Evolutionary conservation across 2,888 invertebrate genomes (phyloP).

Genomic region (Baccha elongata): DNA sequence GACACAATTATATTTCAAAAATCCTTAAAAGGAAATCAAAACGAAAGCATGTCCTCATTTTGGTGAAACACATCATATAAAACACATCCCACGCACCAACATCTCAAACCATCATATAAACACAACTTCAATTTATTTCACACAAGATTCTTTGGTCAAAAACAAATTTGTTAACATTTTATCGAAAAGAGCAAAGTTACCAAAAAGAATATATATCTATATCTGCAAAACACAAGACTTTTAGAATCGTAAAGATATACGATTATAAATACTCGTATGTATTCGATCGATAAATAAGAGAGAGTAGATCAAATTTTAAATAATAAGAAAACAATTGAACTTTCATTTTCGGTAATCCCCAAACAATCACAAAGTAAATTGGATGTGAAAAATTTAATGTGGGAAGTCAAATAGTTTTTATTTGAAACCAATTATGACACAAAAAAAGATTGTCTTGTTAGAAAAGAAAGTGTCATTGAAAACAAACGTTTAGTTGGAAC

Average conservation of each 20-base stretch:
- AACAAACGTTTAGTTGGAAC: no score
- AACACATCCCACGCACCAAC: not conserved
- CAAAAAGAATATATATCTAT: not conserved
- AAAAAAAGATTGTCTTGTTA: not conserved
- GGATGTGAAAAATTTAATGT: not conserved
- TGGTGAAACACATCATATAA: not conserved
- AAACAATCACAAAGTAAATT: not conserved
- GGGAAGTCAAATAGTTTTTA: no score
- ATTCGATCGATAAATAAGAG: not conserved
- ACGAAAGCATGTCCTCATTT: conserved; percentile 3
- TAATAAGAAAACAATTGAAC: conserved; percentile 4
- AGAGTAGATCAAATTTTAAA: not conserved
- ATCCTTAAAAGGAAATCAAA: conserved; percentile 14
- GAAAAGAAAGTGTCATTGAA: no score
- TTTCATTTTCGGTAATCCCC: conserved; percentile 15
- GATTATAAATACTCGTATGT: not conserved
- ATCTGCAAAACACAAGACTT: not conserved
- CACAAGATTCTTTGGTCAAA: conserved; percentile 6
- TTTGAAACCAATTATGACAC: not conserved
- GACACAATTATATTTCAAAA: not conserved
- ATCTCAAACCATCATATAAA: conserved; percentile 11
- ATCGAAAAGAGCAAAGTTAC: not conserved
- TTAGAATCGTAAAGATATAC: not conserved
- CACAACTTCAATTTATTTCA: conserved; percentile 25
- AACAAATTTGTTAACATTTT: conserved; percentile 13